Evolutionary conservation across 2,797 vertebrate genomes (phyloP).

Genomic region (Rhadinocentrus ornatus): DNA sequence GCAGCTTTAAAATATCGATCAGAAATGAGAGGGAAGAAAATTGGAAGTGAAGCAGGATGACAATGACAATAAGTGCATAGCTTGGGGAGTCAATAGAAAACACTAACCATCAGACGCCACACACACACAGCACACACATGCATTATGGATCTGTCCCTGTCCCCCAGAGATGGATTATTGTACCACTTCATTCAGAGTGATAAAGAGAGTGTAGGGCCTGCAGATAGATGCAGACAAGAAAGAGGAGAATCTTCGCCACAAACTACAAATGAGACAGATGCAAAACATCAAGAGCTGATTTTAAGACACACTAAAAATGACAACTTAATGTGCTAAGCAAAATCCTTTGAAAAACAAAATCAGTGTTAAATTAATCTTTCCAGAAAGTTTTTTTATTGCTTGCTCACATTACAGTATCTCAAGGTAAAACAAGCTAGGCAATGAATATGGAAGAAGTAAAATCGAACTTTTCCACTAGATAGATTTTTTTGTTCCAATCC

Average conservation of each 20-base stretch:
- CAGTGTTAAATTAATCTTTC: constrained; percentile 53
- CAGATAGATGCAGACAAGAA: constrained; percentile 41
- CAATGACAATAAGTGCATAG: constrained; percentile 56
- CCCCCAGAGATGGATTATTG: constrained; percentile 59
- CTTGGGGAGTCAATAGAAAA: constrained; percentile 29
- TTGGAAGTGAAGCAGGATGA: constrained; percentile 14
- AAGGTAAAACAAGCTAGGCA: too few relatives aligned
- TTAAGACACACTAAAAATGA: constrained; percentile 46
- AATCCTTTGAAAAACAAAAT: constrained; percentile 58
- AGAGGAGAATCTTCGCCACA: constrained; percentile 40
- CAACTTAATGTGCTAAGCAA: constrained; percentile 64
- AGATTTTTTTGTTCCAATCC: too few relatives aligned
- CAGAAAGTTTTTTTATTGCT: constrained; percentile 24
- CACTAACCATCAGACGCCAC: constrained; percentile 27
- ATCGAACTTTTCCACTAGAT: too few relatives aligned
- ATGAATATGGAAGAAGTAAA: too few relatives aligned
- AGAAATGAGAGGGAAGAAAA: constrained; percentile 12
- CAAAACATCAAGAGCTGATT: constrained; percentile 49
- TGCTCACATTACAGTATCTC: constrained; percentile 7
- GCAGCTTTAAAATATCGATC: constrained; percentile 19
- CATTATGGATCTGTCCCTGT: constrained; percentile 59
- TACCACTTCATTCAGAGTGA: constrained; percentile 44
- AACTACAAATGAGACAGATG: constrained; percentile 57
- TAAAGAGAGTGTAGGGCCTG: constrained; percentile 31
- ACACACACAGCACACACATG: constrained; percentile 40